Conservation (phyloP, 2,888 invertebrate species). For the Sericinus montela region DNA sequence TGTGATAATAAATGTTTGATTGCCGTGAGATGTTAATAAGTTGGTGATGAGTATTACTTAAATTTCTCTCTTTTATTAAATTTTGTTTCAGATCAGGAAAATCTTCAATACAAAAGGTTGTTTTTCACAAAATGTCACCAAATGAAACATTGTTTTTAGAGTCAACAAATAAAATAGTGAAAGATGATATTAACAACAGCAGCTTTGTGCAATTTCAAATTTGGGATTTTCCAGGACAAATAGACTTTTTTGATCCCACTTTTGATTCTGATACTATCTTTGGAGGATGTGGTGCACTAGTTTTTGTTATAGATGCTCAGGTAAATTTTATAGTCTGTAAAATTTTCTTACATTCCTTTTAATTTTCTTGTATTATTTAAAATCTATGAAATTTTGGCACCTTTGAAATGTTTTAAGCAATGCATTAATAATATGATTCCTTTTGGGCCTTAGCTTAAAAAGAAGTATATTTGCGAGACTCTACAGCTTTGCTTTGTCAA, state of each 20-base stretch:
- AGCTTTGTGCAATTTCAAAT: conserved; percentile 99
- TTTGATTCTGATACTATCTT: conserved; percentile 98
- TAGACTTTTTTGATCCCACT: conserved; percentile 97
- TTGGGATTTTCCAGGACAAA: conserved; percentile 99
- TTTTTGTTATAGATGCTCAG: conserved; percentile 99
- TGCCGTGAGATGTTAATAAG: too few species aligned
- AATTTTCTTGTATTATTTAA: too few species aligned
- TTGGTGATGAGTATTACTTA: too few species aligned
- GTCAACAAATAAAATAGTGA: conserved; percentile 98
- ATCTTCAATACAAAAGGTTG: conserved; percentile 99
- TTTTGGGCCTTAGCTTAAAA: too few species aligned
- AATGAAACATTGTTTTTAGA: conserved; percentile 99
- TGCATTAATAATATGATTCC: too few species aligned
- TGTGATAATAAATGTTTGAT: too few species aligned
- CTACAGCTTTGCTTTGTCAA: too few species aligned
- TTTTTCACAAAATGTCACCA: conserved; percentile 99
- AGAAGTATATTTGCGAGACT: too few species aligned
- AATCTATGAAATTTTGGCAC: too few species aligned
- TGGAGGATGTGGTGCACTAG: conserved; percentile 97
- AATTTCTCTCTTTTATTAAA: too few species aligned
- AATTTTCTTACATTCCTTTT: neutral
- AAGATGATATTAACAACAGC: conserved; percentile 97
- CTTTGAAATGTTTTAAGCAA: too few species aligned
- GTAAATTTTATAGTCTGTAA: conserved; percentile 48
- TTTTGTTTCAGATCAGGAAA: conserved; percentile 92